Conservation (phyloP, 2,113 vertebrate species). For the Zosterops pallidus region DNA sequence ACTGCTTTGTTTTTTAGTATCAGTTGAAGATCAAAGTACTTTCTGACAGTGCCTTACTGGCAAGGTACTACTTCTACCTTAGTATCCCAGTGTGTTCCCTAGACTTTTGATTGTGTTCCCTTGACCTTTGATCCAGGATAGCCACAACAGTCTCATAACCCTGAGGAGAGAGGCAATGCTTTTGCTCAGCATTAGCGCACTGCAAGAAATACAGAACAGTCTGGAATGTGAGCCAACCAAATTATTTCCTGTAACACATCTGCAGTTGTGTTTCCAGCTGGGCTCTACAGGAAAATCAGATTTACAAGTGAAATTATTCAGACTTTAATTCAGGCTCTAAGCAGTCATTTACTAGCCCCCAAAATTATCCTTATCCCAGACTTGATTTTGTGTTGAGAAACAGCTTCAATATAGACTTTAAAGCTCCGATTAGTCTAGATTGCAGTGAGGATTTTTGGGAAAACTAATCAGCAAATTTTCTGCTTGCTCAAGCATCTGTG, state of each 20-base stretch:
- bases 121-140: neutral
- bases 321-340: conserved; percentile 25
- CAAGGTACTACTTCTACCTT: neutral
- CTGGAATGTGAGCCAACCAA: neutral
- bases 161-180: neutral
- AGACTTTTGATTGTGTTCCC: neutral
- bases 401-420: neutral
- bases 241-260: neutral
- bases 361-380: conserved; percentile 27
- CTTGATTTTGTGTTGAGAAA: conserved; percentile 39
- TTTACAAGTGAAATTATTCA: conserved; percentile 23
- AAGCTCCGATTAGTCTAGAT: neutral
- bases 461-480: conserved; percentile 34
- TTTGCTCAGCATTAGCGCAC: neutral
- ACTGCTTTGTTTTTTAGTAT: too few species aligned
- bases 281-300: neutral
- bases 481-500: conserved; percentile 40
- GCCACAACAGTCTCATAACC: neutral
- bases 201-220: neutral
- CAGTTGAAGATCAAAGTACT: neutral
- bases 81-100: neutral
- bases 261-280: conserved; percentile 17
- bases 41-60: neutral
- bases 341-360: neutral
- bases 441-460: conserved; percentile 3